These are phyloP conservation scores for Astreopora myriophthalma DNA, from an alignment of 64 coral and sea anemone species.

Conservation along the genomic window DNA sequence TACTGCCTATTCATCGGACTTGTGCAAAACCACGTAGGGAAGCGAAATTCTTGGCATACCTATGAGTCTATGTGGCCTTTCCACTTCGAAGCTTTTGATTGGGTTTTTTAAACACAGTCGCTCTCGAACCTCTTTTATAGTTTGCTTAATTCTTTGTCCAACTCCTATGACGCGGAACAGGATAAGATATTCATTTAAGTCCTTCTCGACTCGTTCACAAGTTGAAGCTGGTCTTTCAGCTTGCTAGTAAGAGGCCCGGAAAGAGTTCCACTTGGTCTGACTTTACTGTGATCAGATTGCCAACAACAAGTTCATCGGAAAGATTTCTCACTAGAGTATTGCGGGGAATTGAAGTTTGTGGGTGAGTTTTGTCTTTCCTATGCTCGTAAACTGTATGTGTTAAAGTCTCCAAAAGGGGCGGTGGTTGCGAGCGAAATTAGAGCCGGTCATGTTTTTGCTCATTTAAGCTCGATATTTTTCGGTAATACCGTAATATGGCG, in stretches of 20 bases:
- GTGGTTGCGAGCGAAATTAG: background rate
- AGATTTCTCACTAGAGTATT: background rate
- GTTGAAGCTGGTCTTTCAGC: background rate
- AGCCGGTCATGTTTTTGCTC: background rate
- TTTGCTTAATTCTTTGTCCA: background rate
- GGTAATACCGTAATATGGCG: background rate
- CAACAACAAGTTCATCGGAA: background rate
- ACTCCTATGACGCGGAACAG: background rate
- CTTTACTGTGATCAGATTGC: background rate
- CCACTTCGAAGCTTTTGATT: background rate
- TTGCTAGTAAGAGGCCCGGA: background rate
- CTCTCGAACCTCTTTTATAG: slow-evolving; percentile 1
- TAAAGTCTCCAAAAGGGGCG: background rate
- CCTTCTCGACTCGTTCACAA: background rate
- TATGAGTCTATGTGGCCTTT: background rate
- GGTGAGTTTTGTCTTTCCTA: background rate
- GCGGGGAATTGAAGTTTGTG: background rate
- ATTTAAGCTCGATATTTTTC: background rate
- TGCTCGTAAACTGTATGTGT: background rate
- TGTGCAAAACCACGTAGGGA: background rate
- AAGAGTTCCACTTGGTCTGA: background rate
- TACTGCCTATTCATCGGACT: background rate
- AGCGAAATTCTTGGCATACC: background rate
- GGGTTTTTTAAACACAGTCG: background rate
- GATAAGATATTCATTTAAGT: background rate